Base-by-base conservation (phyloP, 2,113 vertebrate genomes). In the Carassius carassius region DNA sequence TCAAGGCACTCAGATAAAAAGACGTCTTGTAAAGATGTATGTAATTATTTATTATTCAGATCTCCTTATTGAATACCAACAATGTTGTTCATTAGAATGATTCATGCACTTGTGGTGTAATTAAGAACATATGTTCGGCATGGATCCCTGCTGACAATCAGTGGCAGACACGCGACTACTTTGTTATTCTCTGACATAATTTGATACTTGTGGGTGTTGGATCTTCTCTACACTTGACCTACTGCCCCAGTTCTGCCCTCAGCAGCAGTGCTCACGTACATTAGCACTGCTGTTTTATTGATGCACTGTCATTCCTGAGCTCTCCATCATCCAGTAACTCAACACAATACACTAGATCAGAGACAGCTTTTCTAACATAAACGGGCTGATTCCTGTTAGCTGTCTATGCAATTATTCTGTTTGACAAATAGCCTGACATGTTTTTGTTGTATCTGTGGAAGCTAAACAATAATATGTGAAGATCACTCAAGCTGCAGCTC, bases 71-170 rank as follows among this genome's bases (percentile, higher is more conserved):
- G 73, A 47, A 25, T 51, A 49, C 44, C 47, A 70, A 70, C 1
- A 69, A 35, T 11, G 21, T 21, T 77, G 75, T 56, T 56, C 2
- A 4, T 56, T 77, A 35, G 54, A 37, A 23, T 23, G 32, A 62
- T 21, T 11, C 14, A 9, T 58, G 1, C 11, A 78, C 54, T 78
- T 62, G 10, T 58, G 32, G 19, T 62, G 35, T 78, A 62, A 78
- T 44, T 21, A 62, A 23, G 19, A 78, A 60, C 76, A 60, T 60
- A 60, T 37, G 54, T 16, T 58, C 19, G 9, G 12, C 29, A 60
- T 60, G 54, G 19, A 78, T 78, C 76, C 54, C 76, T 78, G 19
- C 54, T 78, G 75, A 78, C 11, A 78, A 10, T 14, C 54, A 78
- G 54, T 78, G 54, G 75, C 29, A 78, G 75, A 78, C 75, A 58